phyloP scores from a whole-genome alignment of 2,888 invertebrate species.

The Limnephilus marmoratus region DNA sequence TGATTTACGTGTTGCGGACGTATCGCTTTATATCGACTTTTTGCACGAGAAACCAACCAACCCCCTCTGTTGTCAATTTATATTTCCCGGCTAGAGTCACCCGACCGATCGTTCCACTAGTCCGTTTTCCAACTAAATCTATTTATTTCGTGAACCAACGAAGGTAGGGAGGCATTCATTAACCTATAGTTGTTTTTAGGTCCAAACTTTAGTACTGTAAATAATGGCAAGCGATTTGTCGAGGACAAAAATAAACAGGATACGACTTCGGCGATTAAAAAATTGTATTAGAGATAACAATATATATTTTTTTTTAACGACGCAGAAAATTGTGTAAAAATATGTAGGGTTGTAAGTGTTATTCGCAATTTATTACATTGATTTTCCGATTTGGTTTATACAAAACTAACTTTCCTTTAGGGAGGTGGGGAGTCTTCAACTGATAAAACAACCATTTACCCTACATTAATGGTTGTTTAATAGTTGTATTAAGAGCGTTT shows the following conservation, averaged over 20 bases:
- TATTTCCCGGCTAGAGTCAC: background rate
- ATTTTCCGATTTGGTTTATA: background rate
- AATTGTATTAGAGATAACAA: background rate
- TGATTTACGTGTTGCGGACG: background rate
- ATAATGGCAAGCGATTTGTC: background rate
- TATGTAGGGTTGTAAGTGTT: too few species aligned
- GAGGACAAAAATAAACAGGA: background rate
- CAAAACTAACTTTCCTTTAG: background rate
- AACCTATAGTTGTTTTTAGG: background rate
- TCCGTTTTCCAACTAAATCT: background rate
- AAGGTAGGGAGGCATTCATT: background rate
- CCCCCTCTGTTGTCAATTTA: background rate
- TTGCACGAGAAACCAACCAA: background rate
- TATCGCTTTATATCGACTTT: background rate
- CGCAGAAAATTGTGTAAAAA: background rate
- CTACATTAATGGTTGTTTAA: too few species aligned
- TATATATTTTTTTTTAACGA: background rate
- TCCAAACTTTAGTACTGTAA: background rate
- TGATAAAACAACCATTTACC: too few species aligned
- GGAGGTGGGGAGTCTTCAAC: background rate
- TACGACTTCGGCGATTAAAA: background rate
- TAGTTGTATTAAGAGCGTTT: too few species aligned
- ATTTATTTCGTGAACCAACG: background rate
- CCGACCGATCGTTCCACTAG: background rate
- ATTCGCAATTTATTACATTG: background rate